Percentiles rank a stretch among this genome's conserved stretches.
These are phyloP conservation scores for Eciton burchellii DNA, from an alignment of 1,140 invertebrate genomes.

Conservation along the genomic window DNA sequence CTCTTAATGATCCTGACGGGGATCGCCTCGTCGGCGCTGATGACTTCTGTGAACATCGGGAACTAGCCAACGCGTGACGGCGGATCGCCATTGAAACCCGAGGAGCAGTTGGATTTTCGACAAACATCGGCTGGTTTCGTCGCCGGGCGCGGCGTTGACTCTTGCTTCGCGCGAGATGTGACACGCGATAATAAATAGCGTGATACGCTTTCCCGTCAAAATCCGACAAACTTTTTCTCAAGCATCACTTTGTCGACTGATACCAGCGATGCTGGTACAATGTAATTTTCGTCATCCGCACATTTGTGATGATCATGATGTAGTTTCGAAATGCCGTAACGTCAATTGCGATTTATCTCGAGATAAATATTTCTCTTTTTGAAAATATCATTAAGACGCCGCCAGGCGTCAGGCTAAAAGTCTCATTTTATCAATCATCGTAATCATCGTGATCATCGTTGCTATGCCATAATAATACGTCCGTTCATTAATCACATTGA, in stretches of 20 bases:
- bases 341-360: too few species aligned
- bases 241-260: constrained; percentile 34
- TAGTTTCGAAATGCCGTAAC: too few species aligned
- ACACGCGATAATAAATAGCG: constrained; percentile 25
- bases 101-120: background rate
- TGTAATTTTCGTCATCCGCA: background rate
- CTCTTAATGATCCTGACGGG: constrained; percentile 66
- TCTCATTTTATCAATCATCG: background rate
- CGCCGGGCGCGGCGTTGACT: background rate
- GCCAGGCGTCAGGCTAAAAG: too few species aligned
- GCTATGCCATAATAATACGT: background rate
- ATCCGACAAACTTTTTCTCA: constrained; percentile 32
- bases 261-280: too few species aligned
- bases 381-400: too few species aligned
- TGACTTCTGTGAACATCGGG: background rate
- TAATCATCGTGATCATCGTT: background rate
- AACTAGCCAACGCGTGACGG: background rate
- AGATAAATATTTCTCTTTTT: too few species aligned
- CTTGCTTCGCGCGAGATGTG: background rate
- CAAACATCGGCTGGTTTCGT: background rate
- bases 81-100: background rate
- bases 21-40: background rate
- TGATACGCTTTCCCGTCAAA: constrained; percentile 23
- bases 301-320: too few species aligned
- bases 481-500: background rate